Conservation (phyloP, 2,797 vertebrate species). For the Muscicapa striata region DNA sequence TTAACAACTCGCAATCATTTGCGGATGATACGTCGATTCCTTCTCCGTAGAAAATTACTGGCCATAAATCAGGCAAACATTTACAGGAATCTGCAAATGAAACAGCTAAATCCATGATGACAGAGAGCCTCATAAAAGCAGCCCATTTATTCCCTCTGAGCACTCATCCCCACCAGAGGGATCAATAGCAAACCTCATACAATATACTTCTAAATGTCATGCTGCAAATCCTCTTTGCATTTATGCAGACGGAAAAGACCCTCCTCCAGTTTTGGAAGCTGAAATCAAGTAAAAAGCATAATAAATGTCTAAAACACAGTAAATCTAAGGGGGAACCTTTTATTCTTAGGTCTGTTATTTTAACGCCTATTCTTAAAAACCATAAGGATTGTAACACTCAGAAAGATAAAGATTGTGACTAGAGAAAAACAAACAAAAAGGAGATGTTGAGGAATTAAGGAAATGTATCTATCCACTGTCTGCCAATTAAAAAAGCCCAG, state of each 20-base stretch:
- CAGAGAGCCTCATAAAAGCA: slow-evolving; percentile 83
- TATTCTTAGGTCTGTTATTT: neutral
- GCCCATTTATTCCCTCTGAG: slow-evolving; percentile 79
- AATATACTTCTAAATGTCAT: slow-evolving; percentile 78
- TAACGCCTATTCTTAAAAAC: neutral
- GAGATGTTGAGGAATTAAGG: neutral
- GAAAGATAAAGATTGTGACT: neutral
- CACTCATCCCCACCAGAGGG: slow-evolving; percentile 75
- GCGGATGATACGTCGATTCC: slow-evolving; percentile 72
- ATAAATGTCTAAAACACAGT: slow-evolving; percentile 39
- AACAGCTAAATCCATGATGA: slow-evolving; percentile 86
- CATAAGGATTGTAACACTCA: neutral
- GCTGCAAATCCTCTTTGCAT: slow-evolving; percentile 75
- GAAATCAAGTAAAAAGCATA: slow-evolving; percentile 42
- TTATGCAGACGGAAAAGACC: slow-evolving; percentile 66
- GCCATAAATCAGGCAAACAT: slow-evolving; percentile 86
- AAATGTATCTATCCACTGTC: neutral
- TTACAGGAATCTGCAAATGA: slow-evolving; percentile 87
- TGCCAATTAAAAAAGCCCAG: neutral
- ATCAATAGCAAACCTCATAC: slow-evolving; percentile 82
- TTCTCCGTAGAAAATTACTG: slow-evolving; percentile 81
- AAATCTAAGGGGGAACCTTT: neutral
- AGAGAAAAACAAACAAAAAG: neutral
- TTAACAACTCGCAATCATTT: slow-evolving; percentile 80
- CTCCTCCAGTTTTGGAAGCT: slow-evolving; percentile 52